Evolutionary conservation across 2,888 invertebrate genomes (phyloP).

Genomic region (Lingula anatina): DNA sequence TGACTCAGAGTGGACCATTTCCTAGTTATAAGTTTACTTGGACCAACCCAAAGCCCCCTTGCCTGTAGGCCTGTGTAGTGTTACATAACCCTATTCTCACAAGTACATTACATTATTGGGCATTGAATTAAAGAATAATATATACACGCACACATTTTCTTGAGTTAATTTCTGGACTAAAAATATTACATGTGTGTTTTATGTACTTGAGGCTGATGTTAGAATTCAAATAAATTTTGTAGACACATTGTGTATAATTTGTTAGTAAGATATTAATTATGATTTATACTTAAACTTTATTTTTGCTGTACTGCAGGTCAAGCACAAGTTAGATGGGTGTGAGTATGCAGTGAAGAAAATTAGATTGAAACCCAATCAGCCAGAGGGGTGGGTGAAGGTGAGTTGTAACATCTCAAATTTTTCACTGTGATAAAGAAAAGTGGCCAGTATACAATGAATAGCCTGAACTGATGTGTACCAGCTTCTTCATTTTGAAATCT

Average conservation of each 20-base stretch:
- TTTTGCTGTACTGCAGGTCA: slow-evolving; percentile 30
- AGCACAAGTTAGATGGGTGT: slow-evolving; percentile 69
- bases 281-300: neutral
- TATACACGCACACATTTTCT: no score
- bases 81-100: no score
- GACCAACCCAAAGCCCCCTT: no score
- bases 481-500: neutral
- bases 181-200: no score
- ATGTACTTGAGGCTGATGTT: no score
- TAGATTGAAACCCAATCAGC: slow-evolving; percentile 43
- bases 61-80: no score
- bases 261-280: neutral
- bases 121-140: no score
- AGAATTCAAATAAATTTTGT: no score
- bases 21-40: no score
- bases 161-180: no score
- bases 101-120: no score
- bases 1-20: no score
- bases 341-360: slow-evolving; percentile 78
- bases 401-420: neutral
- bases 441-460: neutral
- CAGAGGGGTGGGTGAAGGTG: slow-evolving; percentile 36
- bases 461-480: neutral
- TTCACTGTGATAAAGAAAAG: neutral
- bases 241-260: neutral